Percentiles rank a stretch among this genome's conserved stretches.
Conservation (phyloP, 2,797 vertebrate genomes). For the Dermochelys coriacea region DNA sequence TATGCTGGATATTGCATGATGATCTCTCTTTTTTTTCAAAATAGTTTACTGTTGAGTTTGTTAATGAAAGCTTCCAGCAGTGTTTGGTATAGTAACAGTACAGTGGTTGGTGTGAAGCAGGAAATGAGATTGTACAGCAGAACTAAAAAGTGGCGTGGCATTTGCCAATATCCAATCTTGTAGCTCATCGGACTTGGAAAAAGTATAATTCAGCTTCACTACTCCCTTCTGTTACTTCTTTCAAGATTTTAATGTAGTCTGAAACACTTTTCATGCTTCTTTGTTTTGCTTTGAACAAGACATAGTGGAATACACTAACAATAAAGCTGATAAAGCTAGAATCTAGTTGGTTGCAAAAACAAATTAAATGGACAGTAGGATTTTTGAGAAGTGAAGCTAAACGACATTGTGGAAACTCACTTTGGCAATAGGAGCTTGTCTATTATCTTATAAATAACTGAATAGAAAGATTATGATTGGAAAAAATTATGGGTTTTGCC, state of each 20-base stretch:
- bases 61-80: not conserved
- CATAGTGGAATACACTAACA: not conserved
- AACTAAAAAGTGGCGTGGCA: not conserved
- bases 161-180: constrained; percentile 47
- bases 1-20: not conserved
- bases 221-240: constrained; percentile 42
- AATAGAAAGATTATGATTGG: not conserved
- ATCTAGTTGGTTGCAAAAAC: not conserved
- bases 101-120: constrained; percentile 4
- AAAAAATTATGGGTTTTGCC: not conserved
- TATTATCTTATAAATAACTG: not conserved
- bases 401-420: not conserved
- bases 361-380: not conserved
- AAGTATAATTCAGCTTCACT: constrained; percentile 32
- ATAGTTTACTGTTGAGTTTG: not conserved
- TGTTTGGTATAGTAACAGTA: constrained; percentile 2
- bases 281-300: constrained; percentile 35
- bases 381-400: not conserved
- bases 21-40: constrained; percentile 5
- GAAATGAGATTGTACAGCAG: constrained; percentile 50
- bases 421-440: not conserved
- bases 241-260: not conserved
- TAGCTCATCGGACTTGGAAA: constrained; percentile 25
- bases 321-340: not conserved
- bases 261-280: constrained; percentile 1